A percentile compares a stretch with the other conserved stretches of the same genome.
Evolutionary conservation across 2,888 invertebrate genomes (phyloP).

Genomic region (Antheraea yamamai): DNA sequence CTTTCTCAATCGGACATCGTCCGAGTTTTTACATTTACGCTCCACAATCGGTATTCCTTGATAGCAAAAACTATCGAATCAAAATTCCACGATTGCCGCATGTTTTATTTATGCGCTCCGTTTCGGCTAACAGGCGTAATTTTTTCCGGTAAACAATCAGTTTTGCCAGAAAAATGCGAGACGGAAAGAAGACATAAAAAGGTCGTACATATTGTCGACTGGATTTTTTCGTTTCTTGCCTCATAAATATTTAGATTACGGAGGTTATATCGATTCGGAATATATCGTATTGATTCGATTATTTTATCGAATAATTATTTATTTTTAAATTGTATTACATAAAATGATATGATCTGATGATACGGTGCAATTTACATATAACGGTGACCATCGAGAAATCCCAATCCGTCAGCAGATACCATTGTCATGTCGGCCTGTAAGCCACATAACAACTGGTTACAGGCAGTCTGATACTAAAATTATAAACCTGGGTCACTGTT

Average conservation of each 20-base stretch:
- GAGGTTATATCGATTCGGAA: slow-evolving; percentile 43
- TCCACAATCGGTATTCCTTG: slow-evolving; percentile 63
- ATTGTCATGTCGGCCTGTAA: too few species aligned
- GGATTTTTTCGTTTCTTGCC: slow-evolving; percentile 55
- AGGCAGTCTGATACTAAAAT: too few species aligned
- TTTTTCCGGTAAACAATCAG: slow-evolving; percentile 82
- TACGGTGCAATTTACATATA: too few species aligned
- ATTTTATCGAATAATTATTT: background rate
- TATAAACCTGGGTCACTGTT: too few species aligned
- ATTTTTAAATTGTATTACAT: background rate
- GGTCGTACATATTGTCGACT: slow-evolving; percentile 53
- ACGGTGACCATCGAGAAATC: too few species aligned
- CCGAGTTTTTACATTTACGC: slow-evolving; percentile 58
- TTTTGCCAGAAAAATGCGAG: slow-evolving; percentile 80
- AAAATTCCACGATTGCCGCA: slow-evolving; percentile 72
- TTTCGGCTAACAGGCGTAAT: slow-evolving; percentile 80
- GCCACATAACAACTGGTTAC: too few species aligned
- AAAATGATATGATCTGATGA: too few species aligned
- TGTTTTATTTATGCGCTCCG: slow-evolving; percentile 78
- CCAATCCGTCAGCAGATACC: too few species aligned
- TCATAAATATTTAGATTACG: slow-evolving; percentile 71
- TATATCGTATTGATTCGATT: background rate
- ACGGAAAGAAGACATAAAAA: slow-evolving; percentile 77
- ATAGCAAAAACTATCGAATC: slow-evolving; percentile 73
- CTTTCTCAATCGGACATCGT: slow-evolving; percentile 62